Base-by-base conservation (phyloP, 2,797 vertebrate genomes). In the Stomatorhinus walkeri region DNA sequence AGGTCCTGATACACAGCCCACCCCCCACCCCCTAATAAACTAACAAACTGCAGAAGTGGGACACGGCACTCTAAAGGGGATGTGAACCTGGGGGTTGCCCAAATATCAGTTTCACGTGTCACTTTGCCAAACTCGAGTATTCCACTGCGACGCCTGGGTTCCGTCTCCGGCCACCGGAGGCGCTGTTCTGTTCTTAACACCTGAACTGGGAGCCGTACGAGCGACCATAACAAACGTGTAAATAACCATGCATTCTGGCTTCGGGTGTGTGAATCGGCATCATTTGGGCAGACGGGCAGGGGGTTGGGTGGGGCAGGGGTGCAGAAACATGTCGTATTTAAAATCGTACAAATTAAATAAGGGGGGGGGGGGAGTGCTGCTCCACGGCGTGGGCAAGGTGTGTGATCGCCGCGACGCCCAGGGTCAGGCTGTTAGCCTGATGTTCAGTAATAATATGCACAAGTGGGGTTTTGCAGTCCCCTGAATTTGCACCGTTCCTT, bases 61-160 rank as follows among this genome's bases (percentile, higher is more conserved):
- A 92, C 94, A 93, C 91, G 93, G 92, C 92, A 93, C 93, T 95
- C 85, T 92, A 92, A 93, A 94, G 94, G 91, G 94, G 96, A 96
- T 94, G 95, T 97, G 95, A 96, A 94, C 94, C 91, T 91, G 91
- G 94, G 91, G 92, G 92, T 90, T 90, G 87, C 92, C 79, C 76
- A 86, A 85, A 94, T 94, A 91, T 92, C 90, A 91, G 49, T 92
- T 92, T 92, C 90, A 89, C 87, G 79, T 90, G 91, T 92, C 92
- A 94, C 92, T 93, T 93, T 85, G 91, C 94, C 92, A 87, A 92
- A 94, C 91, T 89, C 90, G 89, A 94, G 93, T 94, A 94, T 94
- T 95, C 94, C 91, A 92, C 94, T 89, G 91, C 92, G 89, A 91
- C 93, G 91, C 94, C 92, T 92, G 90, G 92, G 91, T 90, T 89